Percentiles rank a stretch among this genome's conserved stretches.
phyloP scores from a whole-genome alignment of 2,797 vertebrate species.

The Crenichthys baileyi region DNA sequence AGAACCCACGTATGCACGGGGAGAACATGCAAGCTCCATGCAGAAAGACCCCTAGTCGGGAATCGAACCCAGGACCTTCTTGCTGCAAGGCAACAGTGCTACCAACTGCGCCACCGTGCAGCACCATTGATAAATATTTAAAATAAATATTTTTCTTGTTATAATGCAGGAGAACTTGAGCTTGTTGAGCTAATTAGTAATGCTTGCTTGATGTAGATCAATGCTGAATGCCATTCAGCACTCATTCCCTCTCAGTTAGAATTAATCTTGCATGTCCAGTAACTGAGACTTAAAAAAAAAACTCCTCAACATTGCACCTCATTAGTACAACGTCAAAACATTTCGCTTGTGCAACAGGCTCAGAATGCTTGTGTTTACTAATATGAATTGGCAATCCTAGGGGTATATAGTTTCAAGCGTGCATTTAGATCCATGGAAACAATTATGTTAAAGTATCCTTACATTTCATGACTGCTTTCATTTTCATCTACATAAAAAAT shows the following conservation, averaged over 20 bases:
- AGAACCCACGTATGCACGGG: too few species aligned
- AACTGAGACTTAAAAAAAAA: constrained; percentile 10
- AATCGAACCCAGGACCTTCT: too few species aligned
- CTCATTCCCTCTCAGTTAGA: constrained; percentile 17
- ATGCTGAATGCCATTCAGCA: constrained; percentile 29
- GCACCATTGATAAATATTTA: too few species aligned
- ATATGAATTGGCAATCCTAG: constrained; percentile 8
- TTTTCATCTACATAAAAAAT: constrained; percentile 29
- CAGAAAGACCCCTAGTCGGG: too few species aligned
- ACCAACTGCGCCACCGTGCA: too few species aligned
- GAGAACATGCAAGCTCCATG: too few species aligned
- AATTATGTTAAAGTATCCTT: constrained; percentile 9
- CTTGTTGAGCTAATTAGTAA: constrained; percentile 2
- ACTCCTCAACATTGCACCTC: constrained; percentile 13
- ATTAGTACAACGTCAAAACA: constrained; percentile 24
- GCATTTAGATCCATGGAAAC: not conserved
- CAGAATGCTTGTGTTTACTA: constrained; percentile 1
- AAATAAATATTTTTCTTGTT: not conserved
- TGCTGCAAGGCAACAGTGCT: too few species aligned
- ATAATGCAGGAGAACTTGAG: not conserved
- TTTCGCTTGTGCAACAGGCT: not conserved
- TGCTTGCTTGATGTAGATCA: constrained; percentile 21
- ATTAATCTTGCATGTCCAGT: constrained; percentile 29
- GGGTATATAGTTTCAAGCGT: constrained; percentile 4
- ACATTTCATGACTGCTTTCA: constrained; percentile 18